phyloP scores from a whole-genome alignment of 2,888 invertebrate genomes.

The Mesorhabditis sp. region DNA sequence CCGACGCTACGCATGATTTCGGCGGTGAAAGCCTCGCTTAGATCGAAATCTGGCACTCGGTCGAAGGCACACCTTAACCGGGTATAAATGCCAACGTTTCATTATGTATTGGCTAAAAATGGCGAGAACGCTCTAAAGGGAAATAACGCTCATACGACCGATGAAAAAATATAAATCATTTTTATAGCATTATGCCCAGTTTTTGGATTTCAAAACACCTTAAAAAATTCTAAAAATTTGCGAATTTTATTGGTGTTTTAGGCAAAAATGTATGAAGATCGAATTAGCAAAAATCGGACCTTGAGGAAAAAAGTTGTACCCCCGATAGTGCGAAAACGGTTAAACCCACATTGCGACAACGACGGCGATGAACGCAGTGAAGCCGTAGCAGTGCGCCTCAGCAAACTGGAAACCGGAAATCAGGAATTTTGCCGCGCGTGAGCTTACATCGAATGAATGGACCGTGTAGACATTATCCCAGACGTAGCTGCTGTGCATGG shows the following conservation, averaged over 20 bases:
- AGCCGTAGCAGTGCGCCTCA: background rate
- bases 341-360: slow-evolving; percentile 5
- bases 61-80: background rate
- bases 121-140: background rate
- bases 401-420: background rate
- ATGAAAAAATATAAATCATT: too few species aligned
- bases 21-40: background rate
- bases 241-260: too few species aligned
- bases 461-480: slow-evolving; percentile 6
- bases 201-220: too few species aligned
- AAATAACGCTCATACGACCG: background rate
- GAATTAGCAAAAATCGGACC: too few species aligned
- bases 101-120: background rate
- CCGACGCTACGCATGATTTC: slow-evolving; percentile 2
- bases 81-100: background rate
- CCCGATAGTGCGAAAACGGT: background rate
- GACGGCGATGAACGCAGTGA: background rate
- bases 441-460: slow-evolving; percentile 1
- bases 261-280: too few species aligned
- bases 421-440: background rate
- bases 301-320: too few species aligned
- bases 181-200: too few species aligned
- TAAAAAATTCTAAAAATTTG: too few species aligned
- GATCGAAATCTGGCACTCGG: slow-evolving; percentile 3
- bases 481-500: background rate